These are phyloP conservation scores for Scleropages formosus DNA, from an alignment of 2,797 vertebrate genomes.

Conservation along the genomic window DNA sequence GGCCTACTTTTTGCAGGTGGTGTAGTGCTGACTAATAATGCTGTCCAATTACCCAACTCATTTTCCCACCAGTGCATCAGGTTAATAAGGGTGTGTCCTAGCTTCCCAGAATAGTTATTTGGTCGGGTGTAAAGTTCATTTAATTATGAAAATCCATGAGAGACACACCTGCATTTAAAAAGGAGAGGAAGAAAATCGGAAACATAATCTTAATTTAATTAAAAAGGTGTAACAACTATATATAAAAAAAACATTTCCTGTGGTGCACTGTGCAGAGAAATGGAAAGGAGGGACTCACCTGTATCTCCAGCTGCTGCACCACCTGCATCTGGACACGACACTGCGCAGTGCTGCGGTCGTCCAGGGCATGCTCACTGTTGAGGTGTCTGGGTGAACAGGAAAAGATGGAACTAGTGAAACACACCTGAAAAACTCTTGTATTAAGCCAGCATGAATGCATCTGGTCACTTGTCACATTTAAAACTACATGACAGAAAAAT, in stretches of 20 bases:
- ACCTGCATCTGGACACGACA: conserved; percentile 95
- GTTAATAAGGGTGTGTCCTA: conserved; percentile 10
- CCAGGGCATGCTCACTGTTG: conserved; percentile 84
- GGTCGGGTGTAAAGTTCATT: conserved; percentile 16
- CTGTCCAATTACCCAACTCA: not conserved
- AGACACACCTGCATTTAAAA: not conserved
- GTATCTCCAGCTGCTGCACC: conserved; percentile 88
- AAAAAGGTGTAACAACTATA: not conserved
- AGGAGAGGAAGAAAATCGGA: not conserved
- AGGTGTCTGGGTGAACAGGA: conserved; percentile 73
- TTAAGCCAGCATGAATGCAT: too few relatives aligned
- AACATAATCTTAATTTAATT: not conserved
- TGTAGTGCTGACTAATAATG: not conserved
- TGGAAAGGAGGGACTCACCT: conserved; percentile 63
- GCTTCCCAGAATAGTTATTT: conserved; percentile 4
- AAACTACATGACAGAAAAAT: too few relatives aligned
- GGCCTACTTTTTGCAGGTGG: not conserved
- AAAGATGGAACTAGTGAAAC: not conserved
- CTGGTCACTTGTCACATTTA: too few relatives aligned
- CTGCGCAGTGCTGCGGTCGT: conserved; percentile 89
- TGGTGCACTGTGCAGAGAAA: not conserved
- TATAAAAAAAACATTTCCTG: not conserved
- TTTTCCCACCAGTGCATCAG: not conserved
- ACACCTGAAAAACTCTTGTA: too few relatives aligned
- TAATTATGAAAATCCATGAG: not conserved